Evolutionary conservation across 2,888 invertebrate species (phyloP), one percentile per base, ranked within the genome.

Genomic region (Nomada goodeniana): DNA sequence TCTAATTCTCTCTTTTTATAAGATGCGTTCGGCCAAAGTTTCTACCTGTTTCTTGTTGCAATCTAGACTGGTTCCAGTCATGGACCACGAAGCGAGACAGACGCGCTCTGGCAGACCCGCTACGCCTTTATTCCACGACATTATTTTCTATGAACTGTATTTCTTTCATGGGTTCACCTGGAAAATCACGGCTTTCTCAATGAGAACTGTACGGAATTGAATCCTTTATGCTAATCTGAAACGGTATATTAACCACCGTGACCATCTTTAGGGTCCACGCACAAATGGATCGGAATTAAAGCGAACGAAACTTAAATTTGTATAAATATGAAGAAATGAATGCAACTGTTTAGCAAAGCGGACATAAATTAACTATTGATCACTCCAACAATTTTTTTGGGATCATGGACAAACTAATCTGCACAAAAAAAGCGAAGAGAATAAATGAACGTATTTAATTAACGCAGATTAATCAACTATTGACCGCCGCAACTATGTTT

Each of bases 41-140:
- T 78, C 76, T 69, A 79, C 60, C 81, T 53, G 74, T 60, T 81
- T 81, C 71, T 76, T 71, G 71, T 71, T 61, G 76, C 76, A 64
- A 73, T 72, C 79, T 60, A 74, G 82, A 87, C 82, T 87, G 80
- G 86, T 87, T 87, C 86, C 83, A 82, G 86, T 86, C 86, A 86
- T 82, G 82, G 86, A 87, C 74, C 77, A 87, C 80, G 86, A 64
- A 75, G 76, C 86, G 70, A 83, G 65, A 75, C 80, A 83, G 75
- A 57, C 70, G 76, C 87, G 79, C 73, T 73, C 86, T 75, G 70
- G 50, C 83, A 73, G 68, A 83, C 64, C 83, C 81, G 80, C 82
- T 80, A 80, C 52, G 61, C 75, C 80, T 65, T 50, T 57, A 75
- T 82, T 67, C 61, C 75, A 44, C 65, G 65, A 80, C 70, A 80